These are phyloP conservation scores for Myotis myotis DNA, from an alignment of 2,797 vertebrate genomes.

Conservation along the genomic window DNA sequence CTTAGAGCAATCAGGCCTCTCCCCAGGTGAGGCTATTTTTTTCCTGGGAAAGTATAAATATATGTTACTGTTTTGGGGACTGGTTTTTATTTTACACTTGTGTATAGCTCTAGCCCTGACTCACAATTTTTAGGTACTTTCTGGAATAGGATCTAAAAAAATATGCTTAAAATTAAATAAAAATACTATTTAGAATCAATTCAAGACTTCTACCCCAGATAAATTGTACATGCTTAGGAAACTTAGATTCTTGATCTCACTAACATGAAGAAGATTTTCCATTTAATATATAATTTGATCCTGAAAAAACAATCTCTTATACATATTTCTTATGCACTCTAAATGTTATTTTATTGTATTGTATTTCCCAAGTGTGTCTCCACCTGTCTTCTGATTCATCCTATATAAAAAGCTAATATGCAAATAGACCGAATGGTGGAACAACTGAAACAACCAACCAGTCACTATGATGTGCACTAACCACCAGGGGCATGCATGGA, in stretches of 20 bases:
- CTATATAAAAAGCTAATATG: no score
- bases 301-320: constrained; percentile 2
- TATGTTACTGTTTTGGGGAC: constrained; percentile 32
- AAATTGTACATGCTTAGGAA: not conserved
- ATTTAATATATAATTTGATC: not conserved
- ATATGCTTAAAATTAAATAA: not conserved
- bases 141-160: constrained; percentile 26
- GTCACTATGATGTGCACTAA: no score
- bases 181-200: not conserved
- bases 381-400: constrained; percentile 28
- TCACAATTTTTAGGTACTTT: constrained; percentile 8
- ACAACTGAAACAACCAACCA: no score
- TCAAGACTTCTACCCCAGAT: not conserved
- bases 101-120: not conserved
- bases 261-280: not conserved
- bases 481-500: no score
- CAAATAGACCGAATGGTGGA: no score
- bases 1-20: not conserved
- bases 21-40: not conserved
- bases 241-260: not conserved
- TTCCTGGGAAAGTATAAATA: constrained; percentile 30
- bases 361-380: not conserved
- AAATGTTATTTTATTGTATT: constrained; percentile 39
- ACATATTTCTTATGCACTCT: not conserved
- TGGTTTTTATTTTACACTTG: constrained; percentile 62